Conservation (phyloP, 2,797 vertebrate genomes). For the Xenopus petersii region DNA sequence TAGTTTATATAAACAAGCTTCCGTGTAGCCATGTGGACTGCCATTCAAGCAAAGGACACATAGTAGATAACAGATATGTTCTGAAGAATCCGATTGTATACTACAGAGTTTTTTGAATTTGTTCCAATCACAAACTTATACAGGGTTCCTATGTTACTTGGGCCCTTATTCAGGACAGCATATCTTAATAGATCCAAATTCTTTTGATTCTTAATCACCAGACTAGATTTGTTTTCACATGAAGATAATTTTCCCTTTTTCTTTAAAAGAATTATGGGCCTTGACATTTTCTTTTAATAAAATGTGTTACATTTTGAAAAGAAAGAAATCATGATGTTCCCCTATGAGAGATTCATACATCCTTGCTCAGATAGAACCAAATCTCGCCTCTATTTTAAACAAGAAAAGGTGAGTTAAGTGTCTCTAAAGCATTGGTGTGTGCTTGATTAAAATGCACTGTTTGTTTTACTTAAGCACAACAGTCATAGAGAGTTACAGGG, state of each 20-base stretch:
- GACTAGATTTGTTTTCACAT: background rate
- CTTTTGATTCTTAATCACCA: background rate
- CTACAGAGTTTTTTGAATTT: too few species aligned
- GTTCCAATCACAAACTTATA: too few species aligned
- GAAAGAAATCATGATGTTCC: background rate
- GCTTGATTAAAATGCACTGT: conserved; percentile 66
- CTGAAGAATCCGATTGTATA: too few species aligned
- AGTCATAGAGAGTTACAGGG: conserved; percentile 67
- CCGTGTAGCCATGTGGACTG: too few species aligned
- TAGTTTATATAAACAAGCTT: too few species aligned
- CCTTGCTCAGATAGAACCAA: background rate
- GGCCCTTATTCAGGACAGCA: background rate
- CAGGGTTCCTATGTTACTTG: too few species aligned
- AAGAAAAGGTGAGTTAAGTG: conserved; percentile 32
- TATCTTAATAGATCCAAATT: background rate
- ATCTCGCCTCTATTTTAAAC: background rate
- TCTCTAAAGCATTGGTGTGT: conserved; percentile 37
- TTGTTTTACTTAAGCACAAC: conserved; percentile 68
- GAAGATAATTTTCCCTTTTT: background rate
- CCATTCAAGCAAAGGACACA: too few species aligned
- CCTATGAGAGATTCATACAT: background rate
- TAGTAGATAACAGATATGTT: too few species aligned
- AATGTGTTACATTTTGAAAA: conserved; percentile 10
- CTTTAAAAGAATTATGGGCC: conserved; percentile 18
- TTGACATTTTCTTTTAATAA: conserved; percentile 32